These are phyloP conservation scores for Coptodon rendalli DNA, from an alignment of 2,113 vertebrate genomes.

Conservation along the genomic window DNA sequence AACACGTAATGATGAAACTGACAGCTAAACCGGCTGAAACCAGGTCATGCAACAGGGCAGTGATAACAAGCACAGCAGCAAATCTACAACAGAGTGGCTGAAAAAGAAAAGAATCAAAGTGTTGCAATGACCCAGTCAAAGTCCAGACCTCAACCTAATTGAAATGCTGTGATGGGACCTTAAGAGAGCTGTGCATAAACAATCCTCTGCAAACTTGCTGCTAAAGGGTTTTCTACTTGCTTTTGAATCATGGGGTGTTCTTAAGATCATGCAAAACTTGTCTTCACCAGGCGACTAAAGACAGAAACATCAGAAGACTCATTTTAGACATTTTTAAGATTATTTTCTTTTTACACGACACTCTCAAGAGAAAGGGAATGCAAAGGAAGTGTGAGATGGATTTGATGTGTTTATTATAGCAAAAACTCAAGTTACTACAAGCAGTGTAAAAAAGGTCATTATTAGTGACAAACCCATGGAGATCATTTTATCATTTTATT, in stretches of 20 bases:
- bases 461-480: background rate
- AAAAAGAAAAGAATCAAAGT: background rate
- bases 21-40: background rate
- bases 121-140: background rate
- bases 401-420: background rate
- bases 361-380: background rate
- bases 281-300: background rate
- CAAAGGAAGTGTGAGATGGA: background rate
- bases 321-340: background rate
- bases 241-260: background rate
- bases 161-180: background rate
- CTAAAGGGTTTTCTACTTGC: background rate
- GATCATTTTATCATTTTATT: background rate
- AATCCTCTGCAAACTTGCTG: background rate
- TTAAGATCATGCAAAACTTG: background rate
- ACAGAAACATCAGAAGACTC: background rate
- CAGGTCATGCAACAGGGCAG: background rate
- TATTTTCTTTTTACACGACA: background rate
- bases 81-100: background rate
- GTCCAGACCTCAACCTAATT: background rate
- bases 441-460: background rate
- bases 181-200: background rate
- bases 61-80: background rate
- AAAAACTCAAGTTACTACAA: background rate
- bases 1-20: background rate